Evolutionary conservation across 2,797 vertebrate species (phyloP), one percentile per base, ranked within the genome.

Genomic region (Orientallactaga sibirica): DNA sequence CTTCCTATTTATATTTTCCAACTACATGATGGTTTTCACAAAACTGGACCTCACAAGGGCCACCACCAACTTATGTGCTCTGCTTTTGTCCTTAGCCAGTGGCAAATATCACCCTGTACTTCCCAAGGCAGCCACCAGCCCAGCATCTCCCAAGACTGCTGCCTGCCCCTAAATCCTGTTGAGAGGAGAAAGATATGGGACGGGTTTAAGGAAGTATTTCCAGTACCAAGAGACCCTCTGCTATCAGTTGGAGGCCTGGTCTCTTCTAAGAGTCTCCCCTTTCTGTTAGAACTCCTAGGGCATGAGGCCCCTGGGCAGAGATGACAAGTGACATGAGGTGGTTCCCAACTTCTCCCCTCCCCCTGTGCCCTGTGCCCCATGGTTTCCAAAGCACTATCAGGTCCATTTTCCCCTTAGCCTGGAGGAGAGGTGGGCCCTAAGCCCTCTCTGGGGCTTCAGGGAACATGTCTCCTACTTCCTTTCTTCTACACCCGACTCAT

Each of bases 261-360:
- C 33, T 89, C 27, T 48, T 68, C 67, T 87, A 79, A 92, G 43
- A 89, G 10, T 76, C 75, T 75, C 64, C 67, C 33, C 29, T 94
- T 86, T 52, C 91, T 86, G 29, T 48, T 43, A 14, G 43, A 27
- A 87, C 68, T 24, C 29, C 25, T 48, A n/a, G 2, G 9, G 64
- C 2, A 0, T 7, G 2, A 48, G 29, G 9, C 0, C 25, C 37
- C 55, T 9, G 2, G 18, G 58, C 78, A 85, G 37, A 71, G 37
- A 16, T 68, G 66, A 24, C 22, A 64, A 37, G 37, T 14, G 61
- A 27, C 24, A 5, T 70, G 11, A 93, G n/a, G 55, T 43, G n/a
- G 5, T 87, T 80, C 62, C 66, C 33, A 29, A 2, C 66, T 0
- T 2, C 58, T 15, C 29, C 9, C 16, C 0, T 12, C 18, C 20